phyloP scores from a whole-genome alignment of 2,888 invertebrate genomes.

The Aspidiotus destructor region DNA sequence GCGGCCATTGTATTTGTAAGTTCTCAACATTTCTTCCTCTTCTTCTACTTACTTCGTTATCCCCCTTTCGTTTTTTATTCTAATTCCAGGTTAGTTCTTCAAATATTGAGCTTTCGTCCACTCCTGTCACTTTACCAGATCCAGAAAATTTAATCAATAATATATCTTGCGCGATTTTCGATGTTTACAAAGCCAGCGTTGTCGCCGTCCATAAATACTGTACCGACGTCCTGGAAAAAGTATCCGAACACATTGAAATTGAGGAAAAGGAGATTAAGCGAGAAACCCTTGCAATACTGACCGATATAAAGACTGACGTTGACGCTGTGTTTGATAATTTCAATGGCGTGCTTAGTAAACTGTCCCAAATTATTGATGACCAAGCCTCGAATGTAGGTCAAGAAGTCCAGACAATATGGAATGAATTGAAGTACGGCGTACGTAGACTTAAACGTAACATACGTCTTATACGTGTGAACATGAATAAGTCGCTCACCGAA shows the following conservation, averaged over 20 bases:
- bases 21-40: too few relatives aligned
- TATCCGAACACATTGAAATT: not conserved
- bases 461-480: not conserved
- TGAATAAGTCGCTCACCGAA: not conserved
- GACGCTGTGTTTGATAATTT: not conserved
- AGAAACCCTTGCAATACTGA: not conserved
- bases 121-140: not conserved
- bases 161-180: not conserved
- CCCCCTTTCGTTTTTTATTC: too few relatives aligned
- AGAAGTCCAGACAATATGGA: not conserved
- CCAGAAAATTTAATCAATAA: not conserved
- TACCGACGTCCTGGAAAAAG: not conserved
- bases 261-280: not conserved
- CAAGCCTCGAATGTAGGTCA: not conserved
- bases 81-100: too few relatives aligned
- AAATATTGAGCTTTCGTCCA: too few relatives aligned
- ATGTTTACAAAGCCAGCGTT: not conserved
- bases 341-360: not conserved
- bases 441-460: not conserved
- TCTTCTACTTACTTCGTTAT: too few relatives aligned
- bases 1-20: too few relatives aligned
- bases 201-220: constrained; percentile 1
- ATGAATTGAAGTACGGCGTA: not conserved
- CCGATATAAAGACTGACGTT: not conserved
- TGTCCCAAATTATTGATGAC: not conserved